These are phyloP conservation scores for Oriolus oriolus DNA, from an alignment of 2,113 vertebrate genomes.

Conservation along the genomic window DNA sequence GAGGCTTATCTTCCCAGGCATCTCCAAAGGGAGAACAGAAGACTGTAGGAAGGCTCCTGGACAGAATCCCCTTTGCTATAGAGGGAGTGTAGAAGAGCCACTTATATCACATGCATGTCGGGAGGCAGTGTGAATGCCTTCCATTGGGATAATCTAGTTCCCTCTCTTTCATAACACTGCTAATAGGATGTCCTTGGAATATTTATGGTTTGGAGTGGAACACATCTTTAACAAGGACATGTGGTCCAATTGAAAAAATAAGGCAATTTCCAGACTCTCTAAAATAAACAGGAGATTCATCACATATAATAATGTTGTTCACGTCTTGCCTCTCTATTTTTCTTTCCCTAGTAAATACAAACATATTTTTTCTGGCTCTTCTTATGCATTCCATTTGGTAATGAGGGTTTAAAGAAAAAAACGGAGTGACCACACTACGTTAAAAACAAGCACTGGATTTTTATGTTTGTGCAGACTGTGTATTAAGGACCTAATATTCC, in stretches of 20 bases:
- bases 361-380: constrained; percentile 48
- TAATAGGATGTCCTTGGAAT: constrained; percentile 34
- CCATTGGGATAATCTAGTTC: neutral
- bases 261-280: constrained; percentile 37
- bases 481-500: neutral
- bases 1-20: neutral
- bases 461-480: neutral
- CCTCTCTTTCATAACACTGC: neutral
- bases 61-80: neutral
- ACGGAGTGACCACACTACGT: constrained; percentile 14
- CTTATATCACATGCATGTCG: neutral
- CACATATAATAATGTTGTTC: constrained; percentile 39
- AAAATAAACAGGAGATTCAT: constrained; percentile 51
- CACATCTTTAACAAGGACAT: constrained; percentile 21
- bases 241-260: constrained; percentile 28
- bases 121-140: neutral
- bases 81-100: neutral
- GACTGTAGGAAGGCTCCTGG: neutral
- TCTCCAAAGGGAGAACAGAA: neutral
- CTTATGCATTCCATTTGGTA: constrained; percentile 30
- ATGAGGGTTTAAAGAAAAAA: constrained; percentile 18
- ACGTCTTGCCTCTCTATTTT: constrained; percentile 5
- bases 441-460: constrained; percentile 13
- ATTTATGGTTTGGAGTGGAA: constrained; percentile 40
- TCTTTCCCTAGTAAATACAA: constrained; percentile 51